Evolutionary conservation across 2,888 invertebrate species (phyloP).

Genomic region (Pharmacophagus antenor): DNA sequence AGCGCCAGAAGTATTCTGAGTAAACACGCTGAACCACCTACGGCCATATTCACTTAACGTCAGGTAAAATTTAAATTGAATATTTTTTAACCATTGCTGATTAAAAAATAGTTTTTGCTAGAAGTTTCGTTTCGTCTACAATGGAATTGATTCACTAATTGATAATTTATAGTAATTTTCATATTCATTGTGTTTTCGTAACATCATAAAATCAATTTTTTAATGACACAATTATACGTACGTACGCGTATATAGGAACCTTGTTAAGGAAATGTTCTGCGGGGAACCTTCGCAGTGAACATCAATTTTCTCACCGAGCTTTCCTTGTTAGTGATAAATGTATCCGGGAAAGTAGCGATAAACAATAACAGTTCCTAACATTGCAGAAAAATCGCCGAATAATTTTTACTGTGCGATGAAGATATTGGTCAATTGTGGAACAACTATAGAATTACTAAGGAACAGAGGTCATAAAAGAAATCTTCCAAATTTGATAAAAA

Average conservation of each 20-base stretch:
- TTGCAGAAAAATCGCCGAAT: not conserved
- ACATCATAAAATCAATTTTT: not conserved
- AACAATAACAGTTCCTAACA: not conserved
- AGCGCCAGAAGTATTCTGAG: too few relatives aligned
- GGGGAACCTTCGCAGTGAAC: not conserved
- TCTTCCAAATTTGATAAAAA: not conserved
- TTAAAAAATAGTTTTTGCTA: too few relatives aligned
- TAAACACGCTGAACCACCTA: too few relatives aligned
- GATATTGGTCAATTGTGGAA: not conserved
- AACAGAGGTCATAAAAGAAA: not conserved
- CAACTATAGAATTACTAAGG: not conserved
- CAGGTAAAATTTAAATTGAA: too few relatives aligned
- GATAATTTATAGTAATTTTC: too few relatives aligned
- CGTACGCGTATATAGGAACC: not conserved
- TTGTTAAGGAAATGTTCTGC: not conserved
- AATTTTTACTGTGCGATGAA: not conserved
- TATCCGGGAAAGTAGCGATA: not conserved
- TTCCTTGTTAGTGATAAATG: constrained; percentile 1
- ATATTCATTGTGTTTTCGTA: too few relatives aligned
- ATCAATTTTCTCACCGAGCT: not conserved
- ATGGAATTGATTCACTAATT: too few relatives aligned
- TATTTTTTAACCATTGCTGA: too few relatives aligned
- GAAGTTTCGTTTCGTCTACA: too few relatives aligned
- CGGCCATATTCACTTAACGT: too few relatives aligned
- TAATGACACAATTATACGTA: not conserved